A percentile compares a stretch with the other conserved stretches of the same genome.
phyloP scores from a whole-genome alignment of 1,140 invertebrate genomes.

The Pogonognathellus flavescens region DNA sequence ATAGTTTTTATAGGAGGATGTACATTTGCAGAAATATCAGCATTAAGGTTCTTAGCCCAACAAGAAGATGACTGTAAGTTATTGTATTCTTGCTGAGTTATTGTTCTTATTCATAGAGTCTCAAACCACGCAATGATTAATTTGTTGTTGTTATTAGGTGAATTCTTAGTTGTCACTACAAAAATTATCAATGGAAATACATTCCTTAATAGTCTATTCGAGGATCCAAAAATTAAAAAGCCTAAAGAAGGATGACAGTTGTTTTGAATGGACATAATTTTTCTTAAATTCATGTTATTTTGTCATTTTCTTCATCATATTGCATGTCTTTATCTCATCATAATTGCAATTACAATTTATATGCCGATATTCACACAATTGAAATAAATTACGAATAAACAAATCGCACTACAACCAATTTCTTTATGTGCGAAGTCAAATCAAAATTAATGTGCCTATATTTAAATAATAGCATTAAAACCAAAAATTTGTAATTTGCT shows the following conservation, averaged over 20 bases:
- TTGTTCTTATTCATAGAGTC: too few relatives aligned
- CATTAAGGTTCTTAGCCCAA: conserved; percentile 89
- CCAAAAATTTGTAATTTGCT: too few relatives aligned
- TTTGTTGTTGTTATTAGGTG: conserved; percentile 81
- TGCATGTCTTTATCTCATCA: not conserved
- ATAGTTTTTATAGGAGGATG: conserved; percentile 97
- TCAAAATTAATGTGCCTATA: too few relatives aligned
- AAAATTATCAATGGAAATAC: conserved; percentile 92
- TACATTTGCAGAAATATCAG: conserved; percentile 95
- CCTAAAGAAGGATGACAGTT: not conserved
- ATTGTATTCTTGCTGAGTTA: too few relatives aligned
- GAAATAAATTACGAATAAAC: too few relatives aligned
- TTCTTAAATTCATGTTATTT: not conserved
- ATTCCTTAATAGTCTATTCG: conserved; percentile 79
- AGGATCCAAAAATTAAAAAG: conserved; percentile 67
- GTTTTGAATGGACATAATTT: not conserved
- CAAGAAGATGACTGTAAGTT: conserved; percentile 80
- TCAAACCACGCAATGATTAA: too few relatives aligned
- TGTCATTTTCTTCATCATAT: not conserved
- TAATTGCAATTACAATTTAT: not conserved
- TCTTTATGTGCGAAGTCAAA: too few relatives aligned
- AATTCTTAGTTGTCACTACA: conserved; percentile 93
- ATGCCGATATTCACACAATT: too few relatives aligned
- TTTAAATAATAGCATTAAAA: too few relatives aligned
- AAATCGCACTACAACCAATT: too few relatives aligned